Conservation (phyloP, 2,797 vertebrate species). For the Leptatherina wallacei region DNA sequence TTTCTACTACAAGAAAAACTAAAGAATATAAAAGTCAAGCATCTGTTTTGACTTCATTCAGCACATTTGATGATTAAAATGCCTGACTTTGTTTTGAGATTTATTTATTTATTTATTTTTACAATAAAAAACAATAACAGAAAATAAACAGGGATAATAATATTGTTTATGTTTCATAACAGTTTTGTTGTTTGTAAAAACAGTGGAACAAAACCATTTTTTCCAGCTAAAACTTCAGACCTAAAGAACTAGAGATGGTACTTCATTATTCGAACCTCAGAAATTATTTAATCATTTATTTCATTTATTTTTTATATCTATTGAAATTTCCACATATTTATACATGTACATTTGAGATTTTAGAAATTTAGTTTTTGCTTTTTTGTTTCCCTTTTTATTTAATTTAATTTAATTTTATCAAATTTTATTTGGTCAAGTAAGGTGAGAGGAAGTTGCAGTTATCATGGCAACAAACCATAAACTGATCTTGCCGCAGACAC, state of each 20-base stretch:
- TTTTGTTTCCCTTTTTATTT: not conserved
- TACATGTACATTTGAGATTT: not conserved
- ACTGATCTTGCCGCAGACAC: not conserved
- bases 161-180: too few relatives aligned
- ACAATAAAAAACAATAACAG: too few relatives aligned
- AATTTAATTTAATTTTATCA: not conserved
- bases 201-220: not conserved
- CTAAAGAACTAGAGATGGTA: not conserved
- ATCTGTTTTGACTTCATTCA: not conserved
- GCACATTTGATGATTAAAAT: not conserved
- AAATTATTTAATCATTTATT: not conserved
- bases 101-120: too few relatives aligned
- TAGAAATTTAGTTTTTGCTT: not conserved
- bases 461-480: not conserved
- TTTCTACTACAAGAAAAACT: not conserved
- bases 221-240: too few relatives aligned
- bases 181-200: too few relatives aligned
- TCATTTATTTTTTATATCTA: not conserved
- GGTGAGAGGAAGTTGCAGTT: not conserved
- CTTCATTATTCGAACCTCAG: not conserved
- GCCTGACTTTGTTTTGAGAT: not conserved
- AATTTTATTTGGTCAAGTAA: too few relatives aligned
- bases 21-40: not conserved
- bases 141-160: too few relatives aligned
- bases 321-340: not conserved